Percentiles rank a stretch among this genome's conserved stretches.
These are phyloP conservation scores for Megalurothrips usitatus DNA, from an alignment of 2,888 invertebrate species.

Conservation along the genomic window DNA sequence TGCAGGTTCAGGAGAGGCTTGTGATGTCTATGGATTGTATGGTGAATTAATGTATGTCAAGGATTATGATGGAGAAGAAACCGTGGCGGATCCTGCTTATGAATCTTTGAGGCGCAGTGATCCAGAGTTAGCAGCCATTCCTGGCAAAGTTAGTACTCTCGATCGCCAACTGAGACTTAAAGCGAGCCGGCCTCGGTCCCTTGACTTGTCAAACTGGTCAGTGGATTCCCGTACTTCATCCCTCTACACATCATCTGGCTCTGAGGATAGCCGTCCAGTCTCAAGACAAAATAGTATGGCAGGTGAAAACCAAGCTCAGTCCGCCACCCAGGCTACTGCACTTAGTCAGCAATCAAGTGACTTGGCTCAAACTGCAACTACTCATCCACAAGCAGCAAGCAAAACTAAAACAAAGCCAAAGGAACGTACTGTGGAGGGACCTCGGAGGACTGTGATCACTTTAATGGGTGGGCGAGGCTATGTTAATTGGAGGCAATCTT, in stretches of 20 bases:
- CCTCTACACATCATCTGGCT: constrained; percentile 72
- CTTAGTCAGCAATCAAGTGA: constrained; percentile 44
- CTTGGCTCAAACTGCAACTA: constrained; percentile 33
- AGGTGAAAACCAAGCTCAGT: constrained; percentile 48
- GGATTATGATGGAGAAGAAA: constrained; percentile 73
- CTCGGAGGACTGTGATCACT: constrained; percentile 68
- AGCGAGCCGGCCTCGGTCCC: constrained; percentile 71
- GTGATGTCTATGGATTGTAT: constrained; percentile 85
- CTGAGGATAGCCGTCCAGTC: constrained; percentile 44
- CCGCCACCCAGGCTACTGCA: constrained; percentile 41
- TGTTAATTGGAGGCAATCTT: constrained; percentile 75
- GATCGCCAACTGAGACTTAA: constrained; percentile 77
- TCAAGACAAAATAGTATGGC: constrained; percentile 73
- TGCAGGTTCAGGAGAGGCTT: constrained; percentile 54
- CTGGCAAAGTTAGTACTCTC: constrained; percentile 74
- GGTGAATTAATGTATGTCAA: constrained; percentile 85
- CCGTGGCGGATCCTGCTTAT: constrained; percentile 56
- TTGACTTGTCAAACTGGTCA: constrained; percentile 83
- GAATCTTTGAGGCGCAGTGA: constrained; percentile 33
- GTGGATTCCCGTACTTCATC: constrained; percentile 80
- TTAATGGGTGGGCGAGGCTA: constrained; percentile 86
- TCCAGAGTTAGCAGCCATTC: constrained; percentile 57
- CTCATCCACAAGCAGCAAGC: constrained; percentile 37
- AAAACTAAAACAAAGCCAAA: constrained; percentile 44
- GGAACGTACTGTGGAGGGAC: constrained; percentile 33